Base-by-base conservation (phyloP, 1,140 invertebrate species). In the Mercenaria mercenaria region DNA sequence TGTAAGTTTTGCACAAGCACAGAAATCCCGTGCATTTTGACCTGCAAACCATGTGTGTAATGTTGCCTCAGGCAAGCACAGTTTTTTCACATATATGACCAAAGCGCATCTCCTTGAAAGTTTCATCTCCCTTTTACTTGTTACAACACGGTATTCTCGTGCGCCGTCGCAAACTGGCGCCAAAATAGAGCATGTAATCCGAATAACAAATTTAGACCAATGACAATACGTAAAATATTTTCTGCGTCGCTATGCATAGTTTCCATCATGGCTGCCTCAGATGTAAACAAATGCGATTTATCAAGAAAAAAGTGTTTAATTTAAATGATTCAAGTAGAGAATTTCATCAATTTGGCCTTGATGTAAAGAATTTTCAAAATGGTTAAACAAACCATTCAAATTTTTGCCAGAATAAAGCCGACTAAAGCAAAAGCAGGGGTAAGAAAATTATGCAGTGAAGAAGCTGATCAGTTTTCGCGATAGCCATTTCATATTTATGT, bases 341-440 rank as follows among this genome's bases (percentile, higher is more conserved):
- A 39, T 67, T 2, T 47, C 4, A 20, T 13, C 29, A 29, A 39
- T 39, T 29, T 77, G 0, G 6, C 26, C 8, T 43, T 32, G 34
- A 6, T 13, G 8, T 56, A 43, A 72, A 72, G 3, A 61, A 56
- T 32, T 1, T 47, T 81, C 13, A 23, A 92, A 79, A 96, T 96
- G 95, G 95, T 96, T 23, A 96, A 96, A 90, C 95, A 96, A 90
- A 96, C 95, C 4, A 96, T 96, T 79, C 94, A 96, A 89, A 96
- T 96, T 87, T 96, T 95, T 93, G 93, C 92, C 64, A 90, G 96
- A 80, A 81, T 96, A 56, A 96, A 96, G 83, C 96, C 96, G 15
- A 95, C 95, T 23, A 94, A 94, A 90, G 90, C 89, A 29, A 96
- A 95, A 94, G 93, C 93, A 29, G 94, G 93, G 83, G 95, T 96